Evolutionary conservation across 2,113 vertebrate species (phyloP), one percentile per base, ranked within the genome.

Genomic region (Sapayoa aenigma): DNA sequence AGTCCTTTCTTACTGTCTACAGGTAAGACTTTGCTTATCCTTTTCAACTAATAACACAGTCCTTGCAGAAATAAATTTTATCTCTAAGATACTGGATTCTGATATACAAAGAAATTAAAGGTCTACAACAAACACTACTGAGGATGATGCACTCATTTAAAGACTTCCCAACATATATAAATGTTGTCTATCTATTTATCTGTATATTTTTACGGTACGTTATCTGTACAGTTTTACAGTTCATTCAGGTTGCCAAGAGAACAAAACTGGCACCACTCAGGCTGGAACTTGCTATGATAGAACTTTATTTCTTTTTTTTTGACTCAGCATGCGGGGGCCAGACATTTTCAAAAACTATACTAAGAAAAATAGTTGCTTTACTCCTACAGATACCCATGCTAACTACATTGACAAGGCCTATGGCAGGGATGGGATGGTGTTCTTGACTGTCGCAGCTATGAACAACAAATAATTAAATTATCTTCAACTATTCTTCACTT

Each of bases 21-120:
- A 81, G 68, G 16, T 60, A 93, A 89, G 56, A 52, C 69, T n/a
- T 16, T 62, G 25, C 19, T 82, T 53, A 72, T 42, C 62, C 44
- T 94, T 95, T 69, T 94, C 49, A 95, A 80, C 82, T 68, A 97
- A 63, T 59, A 95, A 91, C 68, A 78, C 39, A 82, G 71, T 25
- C 62, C 73, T 81, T 95, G 76, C 93, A 96, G 89, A 96, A 97
- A 93, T 68, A 84, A 74, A 87, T 83, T 84, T 52, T 42, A 79
- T 83, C 90, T 96, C 93, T 69, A 87, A 95, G 88, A 96, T 91
- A 85, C 62, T 79, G 37, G 37, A 89, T 84, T 84, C 78, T 65
- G 93, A 93, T 78, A 85, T 41, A 77, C 52, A 67, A 95, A 89
- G 68, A 89, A 86, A 79, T 82, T 72, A 94, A 96, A 19, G 42